Percentiles rank a stretch among this genome's conserved stretches.
Conservation (phyloP, 1,140 invertebrate genomes). For the Caerostris darwini region DNA sequence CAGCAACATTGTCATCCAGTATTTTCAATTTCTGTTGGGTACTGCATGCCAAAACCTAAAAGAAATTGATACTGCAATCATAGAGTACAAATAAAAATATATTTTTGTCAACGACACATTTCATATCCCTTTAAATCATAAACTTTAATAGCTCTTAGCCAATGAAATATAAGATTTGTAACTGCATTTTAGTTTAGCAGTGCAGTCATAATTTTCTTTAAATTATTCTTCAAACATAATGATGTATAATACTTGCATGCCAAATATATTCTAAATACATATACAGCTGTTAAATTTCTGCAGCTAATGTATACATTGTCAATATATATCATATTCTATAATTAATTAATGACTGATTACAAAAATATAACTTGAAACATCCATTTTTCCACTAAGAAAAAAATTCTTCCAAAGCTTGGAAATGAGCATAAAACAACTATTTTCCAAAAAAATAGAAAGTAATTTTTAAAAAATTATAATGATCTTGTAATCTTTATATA, state of each 20-base stretch:
- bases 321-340: too few species aligned
- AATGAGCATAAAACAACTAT: not conserved
- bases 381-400: too few species aligned
- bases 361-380: too few species aligned
- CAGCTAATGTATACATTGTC: too few species aligned
- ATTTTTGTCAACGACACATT: not conserved
- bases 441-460: not conserved
- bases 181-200: not conserved
- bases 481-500: too few species aligned
- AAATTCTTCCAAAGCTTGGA: too few species aligned
- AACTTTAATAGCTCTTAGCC: not conserved
- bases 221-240: too few species aligned
- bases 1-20: not conserved
- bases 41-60: conserved; percentile 45
- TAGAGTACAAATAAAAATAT: not conserved
- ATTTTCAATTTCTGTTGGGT: conserved; percentile 19
- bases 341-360: too few species aligned
- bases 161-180: not conserved
- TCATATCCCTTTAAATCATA: not conserved
- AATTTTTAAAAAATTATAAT: not conserved
- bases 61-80: too few species aligned
- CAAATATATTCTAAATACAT: too few species aligned
- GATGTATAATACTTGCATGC: too few species aligned
- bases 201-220: not conserved
- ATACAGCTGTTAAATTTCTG: too few species aligned